These are phyloP conservation scores for Sesamia nonagrioides DNA, from an alignment of 1,140 invertebrate genomes.

Conservation along the genomic window DNA sequence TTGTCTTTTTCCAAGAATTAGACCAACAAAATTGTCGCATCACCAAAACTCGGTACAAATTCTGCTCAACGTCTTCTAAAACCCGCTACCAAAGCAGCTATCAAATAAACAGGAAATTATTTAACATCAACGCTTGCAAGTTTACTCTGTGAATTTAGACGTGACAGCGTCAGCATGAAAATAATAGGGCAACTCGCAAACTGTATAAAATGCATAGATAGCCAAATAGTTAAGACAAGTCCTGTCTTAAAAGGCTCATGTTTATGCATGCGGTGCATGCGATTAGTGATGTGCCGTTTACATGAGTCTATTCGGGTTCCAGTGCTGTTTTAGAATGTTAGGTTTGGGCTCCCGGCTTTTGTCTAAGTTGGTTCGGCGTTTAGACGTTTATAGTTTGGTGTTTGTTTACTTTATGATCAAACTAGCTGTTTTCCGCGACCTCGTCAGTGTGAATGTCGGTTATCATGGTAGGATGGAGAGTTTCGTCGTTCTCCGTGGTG, in stretches of 20 bases:
- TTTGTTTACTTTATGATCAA: background rate
- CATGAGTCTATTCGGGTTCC: constrained; percentile 31
- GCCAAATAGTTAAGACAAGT: constrained; percentile 35
- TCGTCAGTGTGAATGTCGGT: too few species aligned
- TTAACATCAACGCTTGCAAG: constrained; percentile 37
- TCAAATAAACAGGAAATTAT: constrained; percentile 49
- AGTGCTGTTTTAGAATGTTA: constrained; percentile 6
- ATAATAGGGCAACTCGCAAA: constrained; percentile 38
- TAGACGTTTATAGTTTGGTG: background rate
- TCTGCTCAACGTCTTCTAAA: constrained; percentile 1
- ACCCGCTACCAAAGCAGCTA: background rate
- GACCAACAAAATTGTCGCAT: background rate
- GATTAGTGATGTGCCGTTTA: constrained; percentile 33
- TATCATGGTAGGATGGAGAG: too few species aligned
- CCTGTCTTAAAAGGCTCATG: constrained; percentile 36
- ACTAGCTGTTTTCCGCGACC: too few species aligned
- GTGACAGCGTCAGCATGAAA: constrained; percentile 31
- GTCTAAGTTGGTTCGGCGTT: background rate
- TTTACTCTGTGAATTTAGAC: constrained; percentile 30
- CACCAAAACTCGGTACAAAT: background rate
- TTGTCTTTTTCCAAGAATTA: background rate
- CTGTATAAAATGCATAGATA: constrained; percentile 37
- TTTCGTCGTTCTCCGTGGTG: too few species aligned
- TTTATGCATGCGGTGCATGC: constrained; percentile 29
- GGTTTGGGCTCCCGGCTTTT: background rate